Conservation (phyloP, 2,113 vertebrate genomes). For the Trogon surrucura region DNA sequence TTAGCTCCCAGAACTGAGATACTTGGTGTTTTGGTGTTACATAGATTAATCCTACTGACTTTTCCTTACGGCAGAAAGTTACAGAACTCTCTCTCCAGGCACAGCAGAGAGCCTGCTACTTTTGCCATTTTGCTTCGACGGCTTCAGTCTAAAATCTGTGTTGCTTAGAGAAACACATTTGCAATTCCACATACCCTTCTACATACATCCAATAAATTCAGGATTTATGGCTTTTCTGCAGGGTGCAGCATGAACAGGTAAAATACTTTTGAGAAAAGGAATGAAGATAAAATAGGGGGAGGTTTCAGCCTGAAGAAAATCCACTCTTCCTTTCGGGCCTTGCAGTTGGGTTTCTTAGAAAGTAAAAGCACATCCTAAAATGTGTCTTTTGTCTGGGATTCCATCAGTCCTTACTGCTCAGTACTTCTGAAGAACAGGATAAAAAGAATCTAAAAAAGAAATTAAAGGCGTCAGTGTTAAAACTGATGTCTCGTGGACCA, state of each 20-base stretch:
- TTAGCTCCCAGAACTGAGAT: not conserved
- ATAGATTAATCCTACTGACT: not conserved
- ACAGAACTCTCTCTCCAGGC: not conserved
- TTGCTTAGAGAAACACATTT: not conserved
- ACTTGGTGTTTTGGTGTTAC: not conserved
- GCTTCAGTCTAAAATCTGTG: not conserved
- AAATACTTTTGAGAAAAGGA: not conserved
- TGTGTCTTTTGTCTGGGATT: not conserved
- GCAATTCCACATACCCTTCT: not conserved
- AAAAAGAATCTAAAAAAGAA: not conserved
- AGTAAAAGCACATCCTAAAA: not conserved
- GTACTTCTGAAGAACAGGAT: not conserved
- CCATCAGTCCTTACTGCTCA: not conserved
- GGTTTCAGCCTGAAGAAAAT: not conserved
- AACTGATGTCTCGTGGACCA: not conserved
- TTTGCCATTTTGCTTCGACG: not conserved
- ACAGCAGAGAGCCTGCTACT: not conserved
- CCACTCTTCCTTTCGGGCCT: not conserved
- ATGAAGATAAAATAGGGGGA: not conserved
- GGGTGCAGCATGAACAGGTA: not conserved
- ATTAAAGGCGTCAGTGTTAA: not conserved
- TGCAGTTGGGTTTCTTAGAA: not conserved
- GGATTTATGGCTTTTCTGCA: conserved; percentile 26
- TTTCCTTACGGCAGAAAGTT: no score
- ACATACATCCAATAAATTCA: not conserved